These are phyloP conservation scores for Otolemur crassicaudatus DNA, from an alignment of 2,797 vertebrate species.

Conservation along the genomic window DNA sequence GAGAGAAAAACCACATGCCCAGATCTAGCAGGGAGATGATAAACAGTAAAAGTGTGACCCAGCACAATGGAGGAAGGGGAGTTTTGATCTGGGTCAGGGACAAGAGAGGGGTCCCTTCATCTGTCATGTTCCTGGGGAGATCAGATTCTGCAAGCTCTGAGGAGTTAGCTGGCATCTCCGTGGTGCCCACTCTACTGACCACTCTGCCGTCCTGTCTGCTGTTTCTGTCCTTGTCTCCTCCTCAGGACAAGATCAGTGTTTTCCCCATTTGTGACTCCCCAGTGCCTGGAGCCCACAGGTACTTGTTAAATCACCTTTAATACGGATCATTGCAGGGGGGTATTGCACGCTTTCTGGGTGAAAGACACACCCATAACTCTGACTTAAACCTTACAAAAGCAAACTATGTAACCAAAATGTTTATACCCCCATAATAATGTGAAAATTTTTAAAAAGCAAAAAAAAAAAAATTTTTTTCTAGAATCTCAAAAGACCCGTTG, in stretches of 20 bases:
- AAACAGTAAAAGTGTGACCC: too few relatives aligned
- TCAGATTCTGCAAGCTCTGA: too few relatives aligned
- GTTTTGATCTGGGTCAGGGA: not conserved
- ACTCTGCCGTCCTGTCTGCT: not conserved
- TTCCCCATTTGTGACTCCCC: not conserved
- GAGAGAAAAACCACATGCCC: not conserved
- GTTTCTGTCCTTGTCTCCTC: not conserved
- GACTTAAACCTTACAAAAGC: too few relatives aligned
- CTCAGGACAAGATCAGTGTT: not conserved
- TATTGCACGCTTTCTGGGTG: too few relatives aligned
- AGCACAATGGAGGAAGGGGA: not conserved
- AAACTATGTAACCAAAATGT: too few relatives aligned
- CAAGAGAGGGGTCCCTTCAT: not conserved
- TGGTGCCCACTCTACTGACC: accelerated
- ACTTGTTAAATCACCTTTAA: not conserved
- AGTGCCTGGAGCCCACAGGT: not conserved
- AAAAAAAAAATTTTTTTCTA: too few relatives aligned
- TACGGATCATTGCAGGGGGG: too few relatives aligned
- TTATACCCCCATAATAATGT: too few relatives aligned
- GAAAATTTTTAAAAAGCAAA: too few relatives aligned
- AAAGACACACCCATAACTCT: too few relatives aligned
- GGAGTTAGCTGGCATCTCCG: not conserved
- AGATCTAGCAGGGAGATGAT: not conserved
- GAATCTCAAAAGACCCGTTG: too few relatives aligned
- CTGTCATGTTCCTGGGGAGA: not conserved